Evolutionary conservation across 2,888 invertebrate species (phyloP), one percentile per base, ranked within the genome.

Genomic region (Augiades crinisus): DNA sequence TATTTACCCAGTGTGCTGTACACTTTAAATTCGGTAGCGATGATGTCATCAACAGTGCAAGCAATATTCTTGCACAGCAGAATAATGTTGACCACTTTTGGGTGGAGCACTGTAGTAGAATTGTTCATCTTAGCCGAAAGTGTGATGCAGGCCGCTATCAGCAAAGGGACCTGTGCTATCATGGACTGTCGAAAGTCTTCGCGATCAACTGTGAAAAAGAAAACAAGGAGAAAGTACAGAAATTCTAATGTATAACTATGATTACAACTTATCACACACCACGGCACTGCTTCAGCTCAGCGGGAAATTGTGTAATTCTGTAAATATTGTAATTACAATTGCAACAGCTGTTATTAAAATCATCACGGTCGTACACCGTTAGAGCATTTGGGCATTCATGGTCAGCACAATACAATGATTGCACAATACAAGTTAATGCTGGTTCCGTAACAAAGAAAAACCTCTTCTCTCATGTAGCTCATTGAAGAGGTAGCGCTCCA

Each of bases 121-220:
- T 67, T 64, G 22, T 47, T 58, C 74, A 79, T 81, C 56, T 83
- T 83, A 0, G 71, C 69, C 0, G 75, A 71, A 5, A 83, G 61
- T 51, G 70, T 70, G 0, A 77, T 60, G 50, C 79, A 74, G 0
- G 75, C 66, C 3, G 66, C 67, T 22, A 75, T 66, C 13, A 73
- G 38, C 4, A 79, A 53, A 0, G 68, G 65, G 3, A 75, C 37
- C 2, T 60, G 60, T 0, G 34, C 7, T 37, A 72, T 17, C 14
- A 45, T 5, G 0, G 53, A 22, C 16, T 65, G 68, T 24, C 64
- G 62, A 1, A 47, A 43, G 2, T 58, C 55, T 22, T 12, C 12
- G 62, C 7, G 8, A 2, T 16, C 24, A 27, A 16, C 46, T 46
- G 14, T 12, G 17, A 24, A 13, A 34, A 34, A 6, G 6, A 16